Conservation (phyloP, 2,797 vertebrate species). For the Staurois parvus region DNA sequence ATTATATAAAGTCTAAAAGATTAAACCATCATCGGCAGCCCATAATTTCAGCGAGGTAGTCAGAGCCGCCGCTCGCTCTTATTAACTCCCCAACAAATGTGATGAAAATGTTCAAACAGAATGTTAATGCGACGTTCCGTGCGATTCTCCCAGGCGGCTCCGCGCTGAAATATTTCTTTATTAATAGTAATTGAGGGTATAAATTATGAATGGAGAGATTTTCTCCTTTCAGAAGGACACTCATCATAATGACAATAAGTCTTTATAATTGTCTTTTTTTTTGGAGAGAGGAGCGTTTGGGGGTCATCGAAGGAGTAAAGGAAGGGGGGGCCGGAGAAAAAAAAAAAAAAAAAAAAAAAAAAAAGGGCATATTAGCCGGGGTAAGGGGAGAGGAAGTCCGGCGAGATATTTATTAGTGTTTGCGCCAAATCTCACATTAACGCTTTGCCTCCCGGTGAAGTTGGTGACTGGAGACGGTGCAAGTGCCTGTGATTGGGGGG, state of each 20-base stretch:
- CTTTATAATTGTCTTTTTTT: constrained; percentile 85
- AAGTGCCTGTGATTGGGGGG: too few relatives aligned
- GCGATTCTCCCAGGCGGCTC: constrained; percentile 96
- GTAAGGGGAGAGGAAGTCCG: background rate
- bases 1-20: constrained; percentile 90
- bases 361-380: constrained; percentile 48
- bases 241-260: constrained; percentile 96
- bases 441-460: background rate
- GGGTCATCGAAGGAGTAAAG: constrained; percentile 66
- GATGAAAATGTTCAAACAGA: constrained; percentile 99
- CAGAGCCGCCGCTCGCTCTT: constrained; percentile 98
- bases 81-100: constrained; percentile 99
- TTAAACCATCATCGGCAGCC: constrained; percentile 99
- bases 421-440: constrained; percentile 9
- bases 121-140: constrained; percentile 99
- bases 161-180: constrained; percentile 98
- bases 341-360: constrained; percentile 52
- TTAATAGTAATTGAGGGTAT: constrained; percentile 99
- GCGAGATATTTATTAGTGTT: constrained; percentile 14
- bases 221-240: constrained; percentile 93
- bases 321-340: constrained; percentile 65
- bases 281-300: constrained; percentile 65
- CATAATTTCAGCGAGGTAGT: constrained; percentile 99
- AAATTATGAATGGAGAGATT: constrained; percentile 99
- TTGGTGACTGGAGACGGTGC: background rate